Conservation (phyloP, 2,797 vertebrate genomes). For the Phalloptychus januarius region DNA sequence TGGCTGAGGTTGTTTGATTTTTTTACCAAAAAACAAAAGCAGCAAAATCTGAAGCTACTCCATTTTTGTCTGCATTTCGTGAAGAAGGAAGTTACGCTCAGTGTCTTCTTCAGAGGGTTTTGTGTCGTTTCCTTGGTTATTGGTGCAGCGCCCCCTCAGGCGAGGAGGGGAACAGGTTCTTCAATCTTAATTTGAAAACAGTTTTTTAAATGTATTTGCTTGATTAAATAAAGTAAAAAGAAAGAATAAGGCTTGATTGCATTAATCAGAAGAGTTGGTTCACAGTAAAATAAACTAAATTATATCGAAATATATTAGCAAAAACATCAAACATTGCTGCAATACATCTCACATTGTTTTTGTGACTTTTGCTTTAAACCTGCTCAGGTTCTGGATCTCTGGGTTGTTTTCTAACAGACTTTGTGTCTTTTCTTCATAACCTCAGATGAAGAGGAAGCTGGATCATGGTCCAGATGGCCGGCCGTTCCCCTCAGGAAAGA, state of each 20-base stretch:
- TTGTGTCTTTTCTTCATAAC: not conserved
- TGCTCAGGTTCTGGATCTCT: not conserved
- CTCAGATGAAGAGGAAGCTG: conserved; percentile 96
- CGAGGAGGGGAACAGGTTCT: no score
- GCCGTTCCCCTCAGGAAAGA: conserved; percentile 94
- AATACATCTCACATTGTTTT: not conserved
- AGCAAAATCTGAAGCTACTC: no score
- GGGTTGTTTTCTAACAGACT: not conserved
- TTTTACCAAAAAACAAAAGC: no score
- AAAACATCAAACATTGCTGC: not conserved
- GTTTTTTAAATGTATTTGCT: no score
- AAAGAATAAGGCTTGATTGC: not conserved
- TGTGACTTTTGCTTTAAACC: not conserved
- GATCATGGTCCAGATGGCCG: conserved; percentile 94
- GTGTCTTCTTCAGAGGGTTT: no score
- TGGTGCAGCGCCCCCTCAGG: no score
- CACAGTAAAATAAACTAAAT: not conserved
- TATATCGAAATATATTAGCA: not conserved
- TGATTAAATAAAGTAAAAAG: not conserved
- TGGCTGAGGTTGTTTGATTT: no score
- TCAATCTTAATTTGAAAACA: no score
- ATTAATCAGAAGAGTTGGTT: not conserved
- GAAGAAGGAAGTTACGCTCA: no score
- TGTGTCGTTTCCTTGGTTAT: no score
- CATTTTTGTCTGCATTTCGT: no score